phyloP scores from a whole-genome alignment of 2,888 invertebrate genomes.

The Tiphia femorata region DNA sequence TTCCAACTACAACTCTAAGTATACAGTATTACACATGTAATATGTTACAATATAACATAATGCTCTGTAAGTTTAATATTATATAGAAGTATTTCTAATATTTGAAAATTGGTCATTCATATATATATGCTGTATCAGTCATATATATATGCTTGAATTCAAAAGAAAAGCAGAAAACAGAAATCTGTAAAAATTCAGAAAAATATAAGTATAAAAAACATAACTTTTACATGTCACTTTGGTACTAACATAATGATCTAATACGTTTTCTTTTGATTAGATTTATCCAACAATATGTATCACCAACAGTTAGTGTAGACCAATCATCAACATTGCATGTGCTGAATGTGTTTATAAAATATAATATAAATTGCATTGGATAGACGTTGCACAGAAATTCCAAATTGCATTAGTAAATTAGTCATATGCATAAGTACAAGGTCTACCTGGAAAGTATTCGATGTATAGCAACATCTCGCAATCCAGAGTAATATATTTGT shows the following conservation, averaged over 20 bases:
- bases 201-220: constrained; percentile 23
- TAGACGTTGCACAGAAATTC: neutral
- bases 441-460: no score
- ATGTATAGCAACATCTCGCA: no score
- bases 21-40: constrained; percentile 22
- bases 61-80: constrained; percentile 16
- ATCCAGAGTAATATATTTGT: no score
- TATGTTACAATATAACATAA: constrained; percentile 5
- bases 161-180: constrained; percentile 1
- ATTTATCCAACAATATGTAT: neutral
- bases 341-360: neutral
- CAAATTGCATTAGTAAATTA: no score
- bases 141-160: no score
- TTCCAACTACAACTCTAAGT: constrained; percentile 16
- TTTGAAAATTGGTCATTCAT: constrained; percentile 6
- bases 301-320: constrained; percentile 5
- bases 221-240: constrained; percentile 11
- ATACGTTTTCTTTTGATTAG: neutral
- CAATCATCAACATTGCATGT: constrained; percentile 10
- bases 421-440: no score
- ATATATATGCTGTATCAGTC: constrained; percentile 3
- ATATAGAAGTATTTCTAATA: constrained; percentile 10
- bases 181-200: no score
- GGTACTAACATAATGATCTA: neutral
- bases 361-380: neutral